Evolutionary conservation across 2,888 invertebrate genomes (phyloP), one percentile per base, ranked within the genome.

Genomic region (Agriopis aurantiaria): DNA sequence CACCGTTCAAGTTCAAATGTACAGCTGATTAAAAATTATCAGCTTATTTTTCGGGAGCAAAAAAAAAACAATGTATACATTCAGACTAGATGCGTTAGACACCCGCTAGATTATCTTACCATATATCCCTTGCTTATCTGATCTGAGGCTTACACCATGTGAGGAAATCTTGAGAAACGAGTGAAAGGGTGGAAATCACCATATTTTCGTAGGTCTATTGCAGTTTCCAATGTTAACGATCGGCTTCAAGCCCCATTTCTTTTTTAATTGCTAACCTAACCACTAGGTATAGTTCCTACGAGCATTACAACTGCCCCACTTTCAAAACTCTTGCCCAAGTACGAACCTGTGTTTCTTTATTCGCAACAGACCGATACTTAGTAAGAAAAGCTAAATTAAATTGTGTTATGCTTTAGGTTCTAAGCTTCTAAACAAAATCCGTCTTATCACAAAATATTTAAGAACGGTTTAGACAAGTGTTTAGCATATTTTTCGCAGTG

Each of bases 211-310:
- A 46, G 58, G 46, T 46, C 23, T 58, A 58, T 58, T 48, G 33
- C 58, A 46, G 45, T 65, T 57, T 65, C 53, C 43, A 65, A 46
- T 49, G 64, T 49, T 57, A 65, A 60, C 14, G 49, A 48, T 3
- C 10, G 46, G 8, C 60, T 67, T 67, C 61, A 61, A 67, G 67
- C 67, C 55, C 11, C 67, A 61, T 67, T 67, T 67, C 56, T 56
- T 60, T 56, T 56, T 49, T 61, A 67, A 67, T 67, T 49, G n/a
- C 52, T 17, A 41, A 59, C 17, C 14, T 43, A 57, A 45, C 5
- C 46, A 58, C 58, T 58, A 46, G 14, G 14, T 56, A 8, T 14
- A 9, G 58, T 43, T 17, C 56, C 43, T 56, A 12, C 53, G 12
- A 23, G 33, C 46, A 33, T 45, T 45, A 55, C n/a, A n/a, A 33